Conservation (phyloP, 92 coral and sea anemone genomes). For the Nematostella vectensis region DNA sequence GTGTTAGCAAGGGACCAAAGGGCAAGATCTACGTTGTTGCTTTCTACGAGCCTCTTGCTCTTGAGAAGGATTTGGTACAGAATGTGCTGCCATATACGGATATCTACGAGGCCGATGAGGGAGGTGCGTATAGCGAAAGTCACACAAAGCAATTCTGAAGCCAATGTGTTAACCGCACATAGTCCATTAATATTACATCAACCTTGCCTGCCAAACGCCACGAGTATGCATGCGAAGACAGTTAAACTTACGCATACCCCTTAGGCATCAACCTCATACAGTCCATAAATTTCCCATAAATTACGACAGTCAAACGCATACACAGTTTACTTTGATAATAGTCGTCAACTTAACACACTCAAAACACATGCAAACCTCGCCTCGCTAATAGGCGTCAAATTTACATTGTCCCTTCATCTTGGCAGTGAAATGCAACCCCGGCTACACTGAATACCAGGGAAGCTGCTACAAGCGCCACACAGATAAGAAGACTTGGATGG, state of each 20-base stretch:
- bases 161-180: too few species aligned
- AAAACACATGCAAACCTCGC: too few species aligned
- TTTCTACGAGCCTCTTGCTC: constrained; percentile 44
- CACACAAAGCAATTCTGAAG: too few species aligned
- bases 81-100: constrained; percentile 69
- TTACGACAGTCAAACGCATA: too few species aligned
- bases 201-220: too few species aligned
- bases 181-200: too few species aligned
- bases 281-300: too few species aligned
- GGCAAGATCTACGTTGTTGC: constrained; percentile 49
- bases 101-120: background rate
- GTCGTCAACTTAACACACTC: too few species aligned
- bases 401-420: too few species aligned
- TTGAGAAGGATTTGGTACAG: constrained; percentile 32
- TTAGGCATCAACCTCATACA: background rate
- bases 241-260: background rate
- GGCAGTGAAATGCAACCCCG: constrained; percentile 50
- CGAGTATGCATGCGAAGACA: background rate
- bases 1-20: constrained; percentile 44
- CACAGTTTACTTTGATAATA: too few species aligned
- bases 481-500: constrained; percentile 54
- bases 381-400: too few species aligned
- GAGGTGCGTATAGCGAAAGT: background rate
- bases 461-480: constrained; percentile 50
- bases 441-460: constrained; percentile 42